Evolutionary conservation across 1,140 invertebrate species (phyloP).

Genomic region (Acromyrmex echinatior): DNA sequence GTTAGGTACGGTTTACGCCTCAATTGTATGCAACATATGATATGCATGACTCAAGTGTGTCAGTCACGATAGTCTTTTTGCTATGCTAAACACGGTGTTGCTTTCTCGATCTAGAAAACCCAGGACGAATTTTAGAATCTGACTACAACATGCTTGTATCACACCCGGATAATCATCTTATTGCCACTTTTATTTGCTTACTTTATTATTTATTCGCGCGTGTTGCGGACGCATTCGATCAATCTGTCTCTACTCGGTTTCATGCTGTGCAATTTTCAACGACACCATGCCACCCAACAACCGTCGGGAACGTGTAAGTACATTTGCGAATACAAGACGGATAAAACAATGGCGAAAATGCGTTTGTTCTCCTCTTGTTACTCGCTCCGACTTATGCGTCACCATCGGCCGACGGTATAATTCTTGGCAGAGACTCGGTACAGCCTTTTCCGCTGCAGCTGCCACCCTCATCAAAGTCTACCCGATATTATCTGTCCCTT

Average conservation of each 20-base stretch:
- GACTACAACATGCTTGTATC: conserved; percentile 8
- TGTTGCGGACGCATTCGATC: conserved; percentile 2
- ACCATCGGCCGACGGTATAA: conserved; percentile 38
- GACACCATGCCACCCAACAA: not conserved
- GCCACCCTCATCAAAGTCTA: conserved; percentile 52
- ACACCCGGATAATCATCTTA: not conserved
- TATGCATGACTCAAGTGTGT: conserved; percentile 19
- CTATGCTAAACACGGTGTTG: conserved; percentile 17
- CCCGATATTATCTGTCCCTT: conserved; percentile 6
- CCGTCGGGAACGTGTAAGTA: not conserved
- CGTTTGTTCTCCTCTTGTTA: conserved; percentile 4
- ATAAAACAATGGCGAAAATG: conserved; percentile 61
- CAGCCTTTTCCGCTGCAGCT: conserved; percentile 52
- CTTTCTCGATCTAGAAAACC: not conserved
- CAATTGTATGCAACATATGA: conserved; percentile 1
- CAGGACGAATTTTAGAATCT: conserved; percentile 27
- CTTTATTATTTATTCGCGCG: not conserved
- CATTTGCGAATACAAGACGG: conserved; percentile 5
- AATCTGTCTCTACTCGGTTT: conserved; percentile 21
- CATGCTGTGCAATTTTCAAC: conserved; percentile 1
- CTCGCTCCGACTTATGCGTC: not conserved
- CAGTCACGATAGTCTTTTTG: conserved; percentile 18
- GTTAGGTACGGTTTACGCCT: not conserved
- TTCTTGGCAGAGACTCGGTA: conserved; percentile 38
- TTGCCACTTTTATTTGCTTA: not conserved